phyloP scores from a whole-genome alignment of 2,113 vertebrate species.

The Monopterus albus region DNA sequence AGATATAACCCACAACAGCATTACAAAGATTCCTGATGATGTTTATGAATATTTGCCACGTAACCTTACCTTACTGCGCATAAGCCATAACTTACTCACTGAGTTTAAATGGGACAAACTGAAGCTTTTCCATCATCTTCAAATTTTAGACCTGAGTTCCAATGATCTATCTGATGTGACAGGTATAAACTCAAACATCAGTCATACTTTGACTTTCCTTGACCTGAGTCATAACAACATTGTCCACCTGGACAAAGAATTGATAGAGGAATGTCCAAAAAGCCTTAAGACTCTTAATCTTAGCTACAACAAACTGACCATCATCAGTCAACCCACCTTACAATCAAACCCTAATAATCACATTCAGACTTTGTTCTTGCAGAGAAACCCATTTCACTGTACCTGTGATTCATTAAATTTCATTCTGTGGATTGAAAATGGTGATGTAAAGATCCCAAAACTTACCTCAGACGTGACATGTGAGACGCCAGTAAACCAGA shows the following conservation, averaged over 20 bases:
- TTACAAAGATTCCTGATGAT: constrained; percentile 58
- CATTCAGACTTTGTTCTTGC: constrained; percentile 68
- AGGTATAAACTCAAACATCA: constrained; percentile 48
- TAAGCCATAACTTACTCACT: constrained; percentile 67
- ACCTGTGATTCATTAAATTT: constrained; percentile 82
- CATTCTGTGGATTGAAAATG: constrained; percentile 76
- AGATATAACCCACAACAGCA: constrained; percentile 79
- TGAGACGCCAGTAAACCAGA: constrained; percentile 58
- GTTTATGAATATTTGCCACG: constrained; percentile 71
- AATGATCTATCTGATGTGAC: constrained; percentile 77
- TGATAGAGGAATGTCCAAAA: constrained; percentile 61
- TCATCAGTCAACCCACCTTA: constrained; percentile 78
- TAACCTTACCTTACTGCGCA: constrained; percentile 66
- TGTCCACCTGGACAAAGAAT: constrained; percentile 64
- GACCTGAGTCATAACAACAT: constrained; percentile 81
- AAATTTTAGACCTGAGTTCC: constrained; percentile 75
- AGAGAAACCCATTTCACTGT: constrained; percentile 82
- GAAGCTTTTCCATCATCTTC: constrained; percentile 56
- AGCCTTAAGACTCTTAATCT: constrained; percentile 77
- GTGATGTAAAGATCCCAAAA: constrained; percentile 65
- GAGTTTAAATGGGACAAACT: constrained; percentile 77
- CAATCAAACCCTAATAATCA: constrained; percentile 14
- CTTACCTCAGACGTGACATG: constrained; percentile 76
- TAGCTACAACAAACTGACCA: constrained; percentile 75
- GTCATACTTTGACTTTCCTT: constrained; percentile 75